Percentiles rank a stretch among this genome's conserved stretches.
Conservation (phyloP, 2,797 vertebrate species). For the Lepilemur septentrionalis region DNA sequence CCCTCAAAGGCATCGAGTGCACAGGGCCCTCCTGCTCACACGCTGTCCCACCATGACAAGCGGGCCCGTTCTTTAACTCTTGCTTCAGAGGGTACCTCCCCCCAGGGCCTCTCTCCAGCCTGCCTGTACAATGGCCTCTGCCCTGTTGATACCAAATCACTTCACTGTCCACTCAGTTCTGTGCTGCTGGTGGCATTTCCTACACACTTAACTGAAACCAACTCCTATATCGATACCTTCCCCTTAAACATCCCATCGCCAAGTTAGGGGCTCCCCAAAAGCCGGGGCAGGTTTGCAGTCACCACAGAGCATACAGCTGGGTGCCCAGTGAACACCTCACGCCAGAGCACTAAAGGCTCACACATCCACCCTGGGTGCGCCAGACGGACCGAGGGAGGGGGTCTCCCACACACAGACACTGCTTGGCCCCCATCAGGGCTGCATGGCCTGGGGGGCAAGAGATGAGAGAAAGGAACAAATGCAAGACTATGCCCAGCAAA, state of each 20-base stretch:
- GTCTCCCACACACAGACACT: neutral
- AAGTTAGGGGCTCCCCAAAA: neutral
- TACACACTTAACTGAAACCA: neutral
- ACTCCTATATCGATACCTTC: neutral
- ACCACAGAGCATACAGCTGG: neutral
- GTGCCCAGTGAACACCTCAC: neutral
- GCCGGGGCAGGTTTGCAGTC: neutral
- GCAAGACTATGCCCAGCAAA: neutral
- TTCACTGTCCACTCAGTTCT: neutral
- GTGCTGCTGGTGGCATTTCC: neutral
- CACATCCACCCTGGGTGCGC: rapidly evolving
- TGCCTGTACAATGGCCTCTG: neutral
- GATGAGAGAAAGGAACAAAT: neutral
- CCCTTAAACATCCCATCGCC: neutral
- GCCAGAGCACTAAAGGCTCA: neutral
- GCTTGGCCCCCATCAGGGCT: neutral
- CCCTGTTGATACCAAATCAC: neutral
- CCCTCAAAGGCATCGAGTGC: neutral
- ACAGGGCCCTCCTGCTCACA: neutral
- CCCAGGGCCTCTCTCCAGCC: neutral
- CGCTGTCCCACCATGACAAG: neutral
- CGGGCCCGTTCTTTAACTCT: neutral
- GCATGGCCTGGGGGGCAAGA: neutral
- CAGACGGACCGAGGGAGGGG: neutral
- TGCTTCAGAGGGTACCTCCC: neutral